Conservation (phyloP, 1,140 invertebrate genomes). For the Aethina tumida region DNA sequence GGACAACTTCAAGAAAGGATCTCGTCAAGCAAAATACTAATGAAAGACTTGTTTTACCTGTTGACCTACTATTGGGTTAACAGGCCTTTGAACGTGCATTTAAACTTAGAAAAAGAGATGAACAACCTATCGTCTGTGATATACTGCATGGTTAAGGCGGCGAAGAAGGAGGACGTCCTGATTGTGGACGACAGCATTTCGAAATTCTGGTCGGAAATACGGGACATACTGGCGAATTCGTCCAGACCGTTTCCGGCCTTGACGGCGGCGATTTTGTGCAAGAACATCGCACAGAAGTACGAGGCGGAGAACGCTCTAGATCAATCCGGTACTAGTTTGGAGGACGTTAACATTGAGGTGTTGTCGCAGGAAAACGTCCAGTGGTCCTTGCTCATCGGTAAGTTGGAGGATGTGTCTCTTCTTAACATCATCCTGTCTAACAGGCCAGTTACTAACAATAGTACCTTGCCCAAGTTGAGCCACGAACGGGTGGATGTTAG, state of each 20-base stretch:
- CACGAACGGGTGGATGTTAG: slow-evolving; percentile 56
- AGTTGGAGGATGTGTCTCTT: slow-evolving; percentile 79
- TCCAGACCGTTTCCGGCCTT: slow-evolving; percentile 59
- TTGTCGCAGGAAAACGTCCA: slow-evolving; percentile 74
- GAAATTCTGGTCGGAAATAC: slow-evolving; percentile 63
- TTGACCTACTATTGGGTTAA: slow-evolving; percentile 57
- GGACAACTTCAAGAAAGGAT: slow-evolving; percentile 32
- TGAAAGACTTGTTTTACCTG: slow-evolving; percentile 50
- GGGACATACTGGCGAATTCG: slow-evolving; percentile 58
- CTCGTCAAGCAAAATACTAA: slow-evolving; percentile 40
- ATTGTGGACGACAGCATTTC: slow-evolving; percentile 55
- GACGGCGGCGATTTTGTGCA: slow-evolving; percentile 65
- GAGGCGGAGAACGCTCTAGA: slow-evolving; percentile 37
- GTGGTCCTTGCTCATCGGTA: slow-evolving; percentile 77
- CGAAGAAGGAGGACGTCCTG: slow-evolving; percentile 34
- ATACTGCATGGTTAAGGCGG: slow-evolving; percentile 36
- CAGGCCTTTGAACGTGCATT: slow-evolving; percentile 39
- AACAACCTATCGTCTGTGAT: slow-evolving; percentile 40
- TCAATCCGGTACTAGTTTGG: slow-evolving; percentile 25
- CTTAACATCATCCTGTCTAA: slow-evolving; percentile 59
- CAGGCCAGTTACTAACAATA: slow-evolving; percentile 34
- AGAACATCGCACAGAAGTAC: slow-evolving; percentile 51
- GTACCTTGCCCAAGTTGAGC: slow-evolving; percentile 42
- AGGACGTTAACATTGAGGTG: slow-evolving; percentile 62
- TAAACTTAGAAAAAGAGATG: slow-evolving; percentile 39